Conservation (phyloP, 2,888 invertebrate species). For the Cyclophora albipunctata region DNA sequence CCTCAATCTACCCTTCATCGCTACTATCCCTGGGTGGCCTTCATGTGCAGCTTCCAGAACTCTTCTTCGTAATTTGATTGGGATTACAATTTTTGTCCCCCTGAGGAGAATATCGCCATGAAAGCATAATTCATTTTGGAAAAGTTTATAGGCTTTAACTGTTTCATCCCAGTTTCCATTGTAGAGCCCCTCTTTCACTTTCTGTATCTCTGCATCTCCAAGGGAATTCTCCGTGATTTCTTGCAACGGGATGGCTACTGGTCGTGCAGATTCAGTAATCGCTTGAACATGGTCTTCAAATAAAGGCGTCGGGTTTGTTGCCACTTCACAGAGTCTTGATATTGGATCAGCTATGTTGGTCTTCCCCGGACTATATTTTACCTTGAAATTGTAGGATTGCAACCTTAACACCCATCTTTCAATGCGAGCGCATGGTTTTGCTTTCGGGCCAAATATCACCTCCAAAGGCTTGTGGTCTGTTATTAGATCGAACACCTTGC, state of each 20-base stretch:
- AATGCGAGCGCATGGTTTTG: constrained; percentile 32
- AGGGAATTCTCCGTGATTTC: background rate
- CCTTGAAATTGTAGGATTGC: constrained; percentile 15
- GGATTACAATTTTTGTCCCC: background rate
- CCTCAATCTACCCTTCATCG: constrained; percentile 1
- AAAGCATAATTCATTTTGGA: constrained; percentile 28
- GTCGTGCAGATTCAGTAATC: constrained; percentile 1
- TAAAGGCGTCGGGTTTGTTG: background rate
- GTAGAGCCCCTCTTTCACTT: background rate
- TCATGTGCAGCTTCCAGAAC: constrained; percentile 19
- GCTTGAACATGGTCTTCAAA: background rate
- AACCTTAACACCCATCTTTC: constrained; percentile 22
- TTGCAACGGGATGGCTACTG: constrained; percentile 2
- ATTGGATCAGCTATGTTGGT: constrained; percentile 29
- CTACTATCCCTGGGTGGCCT: constrained; percentile 35
- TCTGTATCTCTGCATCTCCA: constrained; percentile 1
- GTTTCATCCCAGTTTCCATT: constrained; percentile 13
- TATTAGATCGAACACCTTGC: constrained; percentile 26
- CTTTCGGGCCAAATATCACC: constrained; percentile 26
- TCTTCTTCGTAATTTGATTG: background rate
- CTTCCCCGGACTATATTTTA: constrained; percentile 21
- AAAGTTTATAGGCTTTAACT: constrained; percentile 16
- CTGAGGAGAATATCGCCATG: constrained; percentile 12
- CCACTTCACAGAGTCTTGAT: constrained; percentile 10
- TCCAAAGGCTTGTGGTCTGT: constrained; percentile 41